Conservation (phyloP, 2,797 vertebrate genomes). For the Channallabes apus region DNA sequence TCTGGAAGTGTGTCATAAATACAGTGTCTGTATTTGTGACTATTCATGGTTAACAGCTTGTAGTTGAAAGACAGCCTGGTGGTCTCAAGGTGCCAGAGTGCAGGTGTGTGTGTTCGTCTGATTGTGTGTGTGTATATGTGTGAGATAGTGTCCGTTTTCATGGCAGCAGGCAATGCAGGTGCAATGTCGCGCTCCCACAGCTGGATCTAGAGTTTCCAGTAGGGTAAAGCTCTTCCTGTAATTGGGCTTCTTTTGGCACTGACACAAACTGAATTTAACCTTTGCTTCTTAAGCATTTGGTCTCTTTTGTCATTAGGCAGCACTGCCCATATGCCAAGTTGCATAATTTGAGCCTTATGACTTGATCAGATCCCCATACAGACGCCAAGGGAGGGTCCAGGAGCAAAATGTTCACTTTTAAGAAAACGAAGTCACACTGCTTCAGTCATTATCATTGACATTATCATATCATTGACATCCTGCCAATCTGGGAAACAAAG, state of each 20-base stretch:
- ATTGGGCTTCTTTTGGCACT: slow-evolving; percentile 69
- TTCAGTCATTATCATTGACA: not conserved
- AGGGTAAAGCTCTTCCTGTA: slow-evolving; percentile 63
- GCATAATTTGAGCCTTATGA: slow-evolving; percentile 70
- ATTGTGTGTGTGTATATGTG: slow-evolving; percentile 53
- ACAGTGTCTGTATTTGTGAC: slow-evolving; percentile 44
- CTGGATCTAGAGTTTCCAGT: slow-evolving; percentile 60
- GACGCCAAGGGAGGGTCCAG: slow-evolving; percentile 57
- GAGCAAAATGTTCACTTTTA: slow-evolving; percentile 62
- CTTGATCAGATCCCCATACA: slow-evolving; percentile 51
- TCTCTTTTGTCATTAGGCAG: slow-evolving; percentile 68
- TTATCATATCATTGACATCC: not conserved
- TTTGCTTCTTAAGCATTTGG: slow-evolving; percentile 72
- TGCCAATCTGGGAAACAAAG: slow-evolving; percentile 22
- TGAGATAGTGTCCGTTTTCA: slow-evolving; percentile 17
- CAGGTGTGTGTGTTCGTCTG: slow-evolving; percentile 61
- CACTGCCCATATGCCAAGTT: slow-evolving; percentile 73
- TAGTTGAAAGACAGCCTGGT: slow-evolving; percentile 62
- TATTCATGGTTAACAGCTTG: slow-evolving; percentile 37
- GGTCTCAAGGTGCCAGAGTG: slow-evolving; percentile 60
- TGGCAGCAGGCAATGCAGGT: slow-evolving; percentile 48
- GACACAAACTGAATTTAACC: slow-evolving; percentile 63
- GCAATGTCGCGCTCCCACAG: slow-evolving; percentile 55
- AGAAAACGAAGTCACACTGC: slow-evolving; percentile 40
- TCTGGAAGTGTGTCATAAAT: slow-evolving; percentile 31